A percentile compares a stretch with the other conserved stretches of the same genome.
Conservation (phyloP, 35 echinoderm and acorn worm genomes). For the Diadema setosum region DNA sequence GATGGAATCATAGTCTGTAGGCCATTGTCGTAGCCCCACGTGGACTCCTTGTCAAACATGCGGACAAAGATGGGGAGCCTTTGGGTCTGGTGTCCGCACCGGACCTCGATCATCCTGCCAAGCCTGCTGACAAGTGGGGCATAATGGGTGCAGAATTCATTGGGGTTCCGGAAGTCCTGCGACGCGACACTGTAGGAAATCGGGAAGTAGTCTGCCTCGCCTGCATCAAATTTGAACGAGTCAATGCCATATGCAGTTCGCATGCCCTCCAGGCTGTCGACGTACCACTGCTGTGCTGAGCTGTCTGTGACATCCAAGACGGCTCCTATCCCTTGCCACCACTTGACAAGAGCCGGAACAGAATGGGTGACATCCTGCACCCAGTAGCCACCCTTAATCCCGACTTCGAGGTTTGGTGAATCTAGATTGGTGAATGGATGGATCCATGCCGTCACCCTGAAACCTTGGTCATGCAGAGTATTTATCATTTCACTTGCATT, state of each 20-base stretch:
- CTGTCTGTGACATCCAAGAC: constrained; percentile 59
- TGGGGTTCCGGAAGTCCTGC: constrained; percentile 47
- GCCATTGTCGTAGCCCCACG: constrained; percentile 74
- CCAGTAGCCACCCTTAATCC: constrained; percentile 40
- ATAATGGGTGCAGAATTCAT: constrained; percentile 57
- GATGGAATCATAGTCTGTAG: constrained; percentile 71
- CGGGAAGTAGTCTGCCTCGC: constrained; percentile 59
- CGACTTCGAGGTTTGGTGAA: constrained; percentile 50
- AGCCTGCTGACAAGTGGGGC: constrained; percentile 23
- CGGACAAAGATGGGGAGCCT: constrained; percentile 61
- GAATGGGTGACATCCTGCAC: constrained; percentile 27
- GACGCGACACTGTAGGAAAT: constrained; percentile 30
- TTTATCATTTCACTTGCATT: constrained; percentile 27
- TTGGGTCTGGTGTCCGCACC: constrained; percentile 76
- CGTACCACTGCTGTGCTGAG: constrained; percentile 59
- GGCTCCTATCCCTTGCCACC: constrained; percentile 63
- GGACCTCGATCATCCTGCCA: constrained; percentile 30
- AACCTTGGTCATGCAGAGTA: constrained; percentile 47
- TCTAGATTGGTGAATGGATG: constrained; percentile 68
- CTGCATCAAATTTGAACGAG: constrained; percentile 90
- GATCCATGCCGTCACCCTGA: constrained; percentile 24
- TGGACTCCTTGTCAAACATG: constrained; percentile 64
- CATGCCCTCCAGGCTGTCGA: constrained; percentile 29
- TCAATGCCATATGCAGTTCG: constrained; percentile 25
- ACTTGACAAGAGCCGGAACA: constrained; percentile 78